Evolutionary conservation across 2,888 invertebrate species (phyloP).

Genomic region (Synanthedon myopaeformis): DNA sequence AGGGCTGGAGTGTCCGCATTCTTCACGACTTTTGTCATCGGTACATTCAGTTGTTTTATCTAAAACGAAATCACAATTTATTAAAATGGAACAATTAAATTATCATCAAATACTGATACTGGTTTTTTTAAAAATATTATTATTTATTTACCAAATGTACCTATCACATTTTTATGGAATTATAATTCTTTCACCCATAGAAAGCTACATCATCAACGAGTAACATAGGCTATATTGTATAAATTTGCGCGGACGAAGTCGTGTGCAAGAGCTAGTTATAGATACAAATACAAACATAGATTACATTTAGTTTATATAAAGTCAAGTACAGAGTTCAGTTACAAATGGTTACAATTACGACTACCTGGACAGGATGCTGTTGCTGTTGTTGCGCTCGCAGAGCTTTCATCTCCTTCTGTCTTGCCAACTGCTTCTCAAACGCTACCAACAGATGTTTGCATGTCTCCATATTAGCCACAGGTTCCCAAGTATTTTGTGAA

Average conservation of each 20-base stretch:
- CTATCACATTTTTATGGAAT: not conserved
- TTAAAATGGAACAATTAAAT: no score
- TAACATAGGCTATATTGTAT: no score
- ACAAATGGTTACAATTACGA: not conserved
- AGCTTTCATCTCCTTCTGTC: conserved; percentile 79
- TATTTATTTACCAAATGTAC: not conserved
- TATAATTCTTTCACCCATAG: not conserved
- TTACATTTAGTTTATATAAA: not conserved
- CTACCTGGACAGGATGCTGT: conserved; percentile 51
- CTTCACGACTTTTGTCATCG: conserved; percentile 46
- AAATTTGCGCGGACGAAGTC: no score
- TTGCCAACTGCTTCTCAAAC: conserved; percentile 82
- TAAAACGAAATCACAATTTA: conserved; percentile 8
- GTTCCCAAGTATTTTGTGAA: conserved; percentile 89
- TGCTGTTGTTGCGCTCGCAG: conserved; percentile 54
- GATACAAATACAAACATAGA: not conserved
- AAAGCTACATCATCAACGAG: no score
- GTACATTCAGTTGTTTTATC: conserved; percentile 53
- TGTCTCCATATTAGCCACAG: conserved; percentile 79
- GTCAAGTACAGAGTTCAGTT: not conserved
- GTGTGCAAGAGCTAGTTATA: no score
- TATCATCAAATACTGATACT: no score
- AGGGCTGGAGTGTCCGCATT: conserved; percentile 45
- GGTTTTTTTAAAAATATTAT: conserved; percentile 1
- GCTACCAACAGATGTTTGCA: conserved; percentile 83